Conservation (phyloP, 2,888 invertebrate genomes). For the Coelogynopora nodosa region DNA sequence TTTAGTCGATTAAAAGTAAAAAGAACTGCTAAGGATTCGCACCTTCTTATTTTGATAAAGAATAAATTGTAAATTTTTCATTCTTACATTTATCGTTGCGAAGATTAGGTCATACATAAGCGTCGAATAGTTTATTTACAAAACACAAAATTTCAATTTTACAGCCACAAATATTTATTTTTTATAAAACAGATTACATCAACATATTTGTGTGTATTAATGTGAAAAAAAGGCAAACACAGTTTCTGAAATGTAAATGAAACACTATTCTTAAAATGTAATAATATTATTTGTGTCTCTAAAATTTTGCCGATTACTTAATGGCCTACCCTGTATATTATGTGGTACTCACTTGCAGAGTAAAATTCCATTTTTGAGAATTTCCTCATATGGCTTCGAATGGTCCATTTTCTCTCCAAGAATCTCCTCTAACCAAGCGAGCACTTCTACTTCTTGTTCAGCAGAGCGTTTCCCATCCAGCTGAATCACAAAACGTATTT, state of each 20-base stretch:
- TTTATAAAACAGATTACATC: no score
- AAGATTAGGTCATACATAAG: no score
- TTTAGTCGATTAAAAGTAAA: no score
- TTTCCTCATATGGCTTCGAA: constrained; percentile 79
- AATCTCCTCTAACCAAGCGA: constrained; percentile 83
- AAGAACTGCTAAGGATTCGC: no score
- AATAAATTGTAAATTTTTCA: no score
- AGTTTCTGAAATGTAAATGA: neutral
- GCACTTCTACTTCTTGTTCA: constrained; percentile 68
- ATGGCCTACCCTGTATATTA: no score
- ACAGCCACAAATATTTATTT: no score
- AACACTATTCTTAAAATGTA: neutral
- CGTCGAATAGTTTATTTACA: no score
- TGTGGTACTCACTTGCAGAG: constrained; percentile 71
- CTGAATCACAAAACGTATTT: neutral
- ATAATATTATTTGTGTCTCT: neutral
- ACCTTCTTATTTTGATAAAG: no score
- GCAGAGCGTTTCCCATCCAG: constrained; percentile 52
- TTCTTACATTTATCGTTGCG: no score
- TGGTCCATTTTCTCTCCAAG: constrained; percentile 77
- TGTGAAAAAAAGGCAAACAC: neutral
- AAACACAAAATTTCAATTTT: no score
- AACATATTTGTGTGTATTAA: no score
- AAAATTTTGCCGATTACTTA: neutral
- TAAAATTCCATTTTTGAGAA: constrained; percentile 78